Percentiles rank a stretch among this genome's conserved stretches.
These are phyloP conservation scores for Esox niger DNA, from an alignment of 2,113 vertebrate genomes.

Conservation along the genomic window DNA sequence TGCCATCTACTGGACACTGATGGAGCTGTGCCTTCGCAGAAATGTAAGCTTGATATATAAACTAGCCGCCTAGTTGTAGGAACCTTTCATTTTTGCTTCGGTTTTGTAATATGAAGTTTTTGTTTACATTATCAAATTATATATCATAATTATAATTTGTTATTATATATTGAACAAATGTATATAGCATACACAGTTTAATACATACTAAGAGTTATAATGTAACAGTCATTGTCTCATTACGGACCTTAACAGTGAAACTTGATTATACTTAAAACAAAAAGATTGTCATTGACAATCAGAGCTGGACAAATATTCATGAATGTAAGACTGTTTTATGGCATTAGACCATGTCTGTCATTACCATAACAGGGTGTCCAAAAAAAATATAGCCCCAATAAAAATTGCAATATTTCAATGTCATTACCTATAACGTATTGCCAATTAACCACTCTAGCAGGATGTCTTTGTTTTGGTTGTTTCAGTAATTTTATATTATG, in stretches of 20 bases:
- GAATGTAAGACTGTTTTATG: constrained; percentile 74
- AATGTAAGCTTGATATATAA: no score
- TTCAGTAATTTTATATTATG: constrained; percentile 30
- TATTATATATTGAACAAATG: no score
- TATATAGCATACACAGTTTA: no score
- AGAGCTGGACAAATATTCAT: constrained; percentile 53
- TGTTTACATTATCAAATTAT: no score
- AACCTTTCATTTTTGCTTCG: no score
- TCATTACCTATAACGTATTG: constrained; percentile 69
- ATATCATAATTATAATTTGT: no score
- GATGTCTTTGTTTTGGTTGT: constrained; percentile 22
- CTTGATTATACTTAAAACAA: neutral
- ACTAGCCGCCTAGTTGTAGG: no score
- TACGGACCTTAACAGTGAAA: neutral
- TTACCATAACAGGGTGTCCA: constrained; percentile 69
- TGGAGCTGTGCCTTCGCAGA: neutral
- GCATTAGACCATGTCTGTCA: constrained; percentile 70
- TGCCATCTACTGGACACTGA: constrained; percentile 18
- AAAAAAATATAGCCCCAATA: constrained; percentile 70
- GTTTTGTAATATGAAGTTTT: no score
- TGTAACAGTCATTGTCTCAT: no score
- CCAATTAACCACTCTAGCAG: constrained; percentile 42
- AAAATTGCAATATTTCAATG: constrained; percentile 73
- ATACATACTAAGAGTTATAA: no score
- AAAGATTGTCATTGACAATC: constrained; percentile 50